Conservation (phyloP, 2,888 invertebrate species). For the Caradrina clavipalpis region DNA sequence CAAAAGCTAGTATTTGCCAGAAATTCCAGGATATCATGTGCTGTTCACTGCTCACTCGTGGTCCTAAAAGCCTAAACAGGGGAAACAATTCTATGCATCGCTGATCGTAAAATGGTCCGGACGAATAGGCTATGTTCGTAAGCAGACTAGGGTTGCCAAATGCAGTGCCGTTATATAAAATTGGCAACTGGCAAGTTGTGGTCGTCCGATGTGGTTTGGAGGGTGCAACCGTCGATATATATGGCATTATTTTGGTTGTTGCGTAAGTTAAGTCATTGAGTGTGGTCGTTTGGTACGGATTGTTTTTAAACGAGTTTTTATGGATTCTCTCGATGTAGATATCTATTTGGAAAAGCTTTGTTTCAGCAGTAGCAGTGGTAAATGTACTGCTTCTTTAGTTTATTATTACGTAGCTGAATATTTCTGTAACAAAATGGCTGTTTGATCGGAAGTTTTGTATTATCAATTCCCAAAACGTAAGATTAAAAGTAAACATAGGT, state of each 20-base stretch:
- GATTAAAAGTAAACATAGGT: background rate
- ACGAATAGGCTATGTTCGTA: constrained; percentile 42
- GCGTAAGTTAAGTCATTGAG: constrained; percentile 18
- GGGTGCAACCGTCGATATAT: constrained; percentile 44
- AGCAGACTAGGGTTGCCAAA: constrained; percentile 56
- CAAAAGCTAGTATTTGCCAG: constrained; percentile 11
- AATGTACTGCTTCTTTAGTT: no score
- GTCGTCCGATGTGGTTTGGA: constrained; percentile 50
- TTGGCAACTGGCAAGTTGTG: constrained; percentile 60
- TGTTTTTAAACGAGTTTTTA: background rate
- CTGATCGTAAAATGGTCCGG: constrained; percentile 54
- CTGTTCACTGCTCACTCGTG: constrained; percentile 34
- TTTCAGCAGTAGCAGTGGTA: no score
- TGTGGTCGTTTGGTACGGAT: background rate
- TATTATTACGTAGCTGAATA: no score
- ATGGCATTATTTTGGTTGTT: constrained; percentile 29
- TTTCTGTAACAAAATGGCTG: background rate
- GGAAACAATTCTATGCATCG: constrained; percentile 46
- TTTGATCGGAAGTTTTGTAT: background rate
- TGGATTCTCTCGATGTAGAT: background rate
- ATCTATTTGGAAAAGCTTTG: no score
- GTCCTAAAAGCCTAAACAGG: constrained; percentile 53
- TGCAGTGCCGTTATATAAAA: constrained; percentile 60
- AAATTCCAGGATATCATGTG: constrained; percentile 21
- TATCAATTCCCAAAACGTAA: background rate